Evolutionary conservation across 64 coral and sea anemone genomes (phyloP).

Genomic region (Acropora tenuis): DNA sequence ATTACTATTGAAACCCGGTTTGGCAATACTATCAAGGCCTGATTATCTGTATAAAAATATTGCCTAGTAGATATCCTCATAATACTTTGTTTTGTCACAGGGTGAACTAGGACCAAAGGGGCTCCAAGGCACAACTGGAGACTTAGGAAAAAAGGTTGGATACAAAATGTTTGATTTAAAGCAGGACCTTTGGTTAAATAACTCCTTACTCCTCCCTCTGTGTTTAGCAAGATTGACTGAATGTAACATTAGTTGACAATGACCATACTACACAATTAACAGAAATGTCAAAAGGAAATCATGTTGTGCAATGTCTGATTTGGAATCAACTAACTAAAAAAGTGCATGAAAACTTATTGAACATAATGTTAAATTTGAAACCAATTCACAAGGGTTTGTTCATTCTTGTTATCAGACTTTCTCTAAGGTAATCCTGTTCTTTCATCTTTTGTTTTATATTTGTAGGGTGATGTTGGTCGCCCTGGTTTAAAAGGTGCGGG

Average conservation of each 20-base stretch:
- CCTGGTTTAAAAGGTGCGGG: constrained; percentile 25
- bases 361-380: too few species aligned
- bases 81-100: not conserved
- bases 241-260: too few species aligned
- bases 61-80: not conserved
- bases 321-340: too few species aligned
- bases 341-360: too few species aligned
- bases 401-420: too few species aligned
- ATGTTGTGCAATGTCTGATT: too few species aligned
- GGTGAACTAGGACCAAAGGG: constrained; percentile 55
- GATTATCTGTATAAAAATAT: too few species aligned
- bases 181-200: not conserved
- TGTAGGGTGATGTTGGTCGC: constrained; percentile 22
- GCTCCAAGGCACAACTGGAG: constrained; percentile 19
- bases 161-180: not conserved
- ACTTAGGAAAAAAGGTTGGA: constrained; percentile 15
- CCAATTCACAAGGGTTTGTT: too few species aligned
- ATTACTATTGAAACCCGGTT: too few species aligned
- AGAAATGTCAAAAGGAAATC: too few species aligned
- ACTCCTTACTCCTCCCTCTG: not conserved
- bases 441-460: not conserved
- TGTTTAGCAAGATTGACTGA: not conserved
- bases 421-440: not conserved
- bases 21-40: too few species aligned
- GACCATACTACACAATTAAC: too few species aligned